Conservation (phyloP, 2,113 vertebrate species). For the Corythoichthys haematopterus region DNA sequence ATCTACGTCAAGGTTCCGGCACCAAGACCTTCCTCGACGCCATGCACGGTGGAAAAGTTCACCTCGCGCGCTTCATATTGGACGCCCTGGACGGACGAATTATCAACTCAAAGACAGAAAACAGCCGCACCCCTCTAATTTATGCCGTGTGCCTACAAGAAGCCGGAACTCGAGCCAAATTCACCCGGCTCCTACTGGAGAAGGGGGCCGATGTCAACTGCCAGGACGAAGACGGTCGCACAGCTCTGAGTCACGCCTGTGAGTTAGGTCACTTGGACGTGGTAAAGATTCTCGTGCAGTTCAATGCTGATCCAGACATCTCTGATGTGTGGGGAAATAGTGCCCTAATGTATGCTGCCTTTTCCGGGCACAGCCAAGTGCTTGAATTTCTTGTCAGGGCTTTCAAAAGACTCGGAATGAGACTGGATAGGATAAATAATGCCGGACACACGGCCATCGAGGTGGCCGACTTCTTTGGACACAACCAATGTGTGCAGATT, state of each 20-base stretch:
- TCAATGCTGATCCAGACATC: conserved; percentile 82
- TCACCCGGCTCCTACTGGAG: conserved; percentile 80
- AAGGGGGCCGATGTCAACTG: conserved; percentile 82
- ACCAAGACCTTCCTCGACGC: conserved; percentile 86
- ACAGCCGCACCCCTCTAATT: conserved; percentile 83
- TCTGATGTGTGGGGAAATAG: conserved; percentile 80
- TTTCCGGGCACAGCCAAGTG: conserved; percentile 79
- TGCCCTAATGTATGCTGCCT: conserved; percentile 84
- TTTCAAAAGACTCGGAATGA: conserved; percentile 83
- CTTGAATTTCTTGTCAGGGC: conserved; percentile 84
- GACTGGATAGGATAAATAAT: conserved; percentile 75
- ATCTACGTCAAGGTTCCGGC: conserved; percentile 82
- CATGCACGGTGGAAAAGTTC: conserved; percentile 84
- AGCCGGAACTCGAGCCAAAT: conserved; percentile 71
- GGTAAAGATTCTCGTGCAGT: conserved; percentile 84
- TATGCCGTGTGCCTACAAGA: conserved; percentile 79
- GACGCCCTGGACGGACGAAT: conserved; percentile 85
- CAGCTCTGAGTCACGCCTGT: conserved; percentile 81
- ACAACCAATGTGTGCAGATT: conserved; percentile 76
- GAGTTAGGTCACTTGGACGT: conserved; percentile 81
- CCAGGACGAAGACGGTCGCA: conserved; percentile 80
- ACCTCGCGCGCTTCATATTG: conserved; percentile 85
- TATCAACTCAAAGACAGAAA: conserved; percentile 82
- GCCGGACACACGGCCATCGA: conserved; percentile 79
- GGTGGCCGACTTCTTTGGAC: conserved; percentile 78